These are phyloP conservation scores for Penaeus indicus DNA, from an alignment of 1,140 invertebrate genomes.

Conservation along the genomic window DNA sequence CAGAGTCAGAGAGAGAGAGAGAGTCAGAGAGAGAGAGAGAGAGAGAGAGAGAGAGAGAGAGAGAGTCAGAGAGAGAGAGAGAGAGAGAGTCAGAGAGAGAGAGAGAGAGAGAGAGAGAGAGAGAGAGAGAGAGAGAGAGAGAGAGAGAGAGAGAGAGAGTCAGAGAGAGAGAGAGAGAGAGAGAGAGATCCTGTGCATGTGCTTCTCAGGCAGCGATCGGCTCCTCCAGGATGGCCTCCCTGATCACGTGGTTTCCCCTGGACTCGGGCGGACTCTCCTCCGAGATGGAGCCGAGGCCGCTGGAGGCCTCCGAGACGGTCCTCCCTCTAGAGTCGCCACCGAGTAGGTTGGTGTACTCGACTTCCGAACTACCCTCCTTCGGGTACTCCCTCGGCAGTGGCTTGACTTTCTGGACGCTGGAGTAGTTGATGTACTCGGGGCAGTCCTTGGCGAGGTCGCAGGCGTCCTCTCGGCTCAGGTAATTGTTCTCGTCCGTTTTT, in stretches of 20 bases:
- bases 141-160: too few species aligned
- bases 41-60: too few species aligned
- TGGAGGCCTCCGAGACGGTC: conserved; percentile 49
- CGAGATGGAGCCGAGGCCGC: conserved; percentile 45
- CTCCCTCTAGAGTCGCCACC: background rate
- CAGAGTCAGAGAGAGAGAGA: too few species aligned
- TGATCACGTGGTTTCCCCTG: background rate
- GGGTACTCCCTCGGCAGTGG: conserved; percentile 10
- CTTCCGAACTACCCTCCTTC: background rate
- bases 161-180: too few species aligned
- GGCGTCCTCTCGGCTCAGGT: background rate
- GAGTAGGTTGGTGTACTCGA: conserved; percentile 48
- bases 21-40: too few species aligned
- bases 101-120: too few species aligned
- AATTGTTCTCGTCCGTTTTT: conserved; percentile 40
- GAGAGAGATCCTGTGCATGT: too few species aligned
- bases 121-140: too few species aligned
- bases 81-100: too few species aligned
- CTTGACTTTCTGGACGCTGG: background rate
- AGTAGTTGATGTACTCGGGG: too few species aligned
- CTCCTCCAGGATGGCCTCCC: conserved; percentile 39
- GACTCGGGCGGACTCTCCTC: conserved; percentile 29
- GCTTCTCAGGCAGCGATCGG: conserved; percentile 22
- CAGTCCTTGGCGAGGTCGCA: too few species aligned
- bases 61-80: too few species aligned